Conservation (phyloP, 2,797 vertebrate genomes). For the Mus minutoides region DNA sequence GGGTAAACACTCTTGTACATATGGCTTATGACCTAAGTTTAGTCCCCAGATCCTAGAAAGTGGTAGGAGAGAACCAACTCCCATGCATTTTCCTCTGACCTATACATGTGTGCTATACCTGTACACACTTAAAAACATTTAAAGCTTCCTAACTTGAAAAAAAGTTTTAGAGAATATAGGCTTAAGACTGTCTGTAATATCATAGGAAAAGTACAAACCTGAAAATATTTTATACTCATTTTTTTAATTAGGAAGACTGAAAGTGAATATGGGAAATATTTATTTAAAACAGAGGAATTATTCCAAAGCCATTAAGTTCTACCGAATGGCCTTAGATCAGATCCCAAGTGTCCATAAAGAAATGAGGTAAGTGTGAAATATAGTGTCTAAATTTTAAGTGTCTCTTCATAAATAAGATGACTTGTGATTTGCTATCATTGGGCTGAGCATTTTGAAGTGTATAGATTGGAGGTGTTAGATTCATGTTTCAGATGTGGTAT, state of each 20-base stretch:
- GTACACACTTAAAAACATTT: neutral
- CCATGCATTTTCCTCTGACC: neutral
- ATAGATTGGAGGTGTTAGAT: neutral
- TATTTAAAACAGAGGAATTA: conserved; percentile 98
- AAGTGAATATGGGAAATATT: conserved; percentile 99
- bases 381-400: neutral
- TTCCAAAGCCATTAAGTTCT: conserved; percentile 97
- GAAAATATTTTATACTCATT: conserved; percentile 57
- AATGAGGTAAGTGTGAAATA: conserved; percentile 89
- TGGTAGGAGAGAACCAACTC: neutral
- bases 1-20: neutral
- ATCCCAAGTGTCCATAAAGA: conserved; percentile 95
- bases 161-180: conserved; percentile 43
- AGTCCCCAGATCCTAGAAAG: neutral
- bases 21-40: neutral
- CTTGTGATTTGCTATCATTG: neutral
- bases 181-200: conserved; percentile 56
- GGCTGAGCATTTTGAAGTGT: conserved; percentile 33
- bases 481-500: conserved; percentile 5
- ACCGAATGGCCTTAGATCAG: conserved; percentile 98
- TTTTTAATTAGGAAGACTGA: conserved; percentile 91
- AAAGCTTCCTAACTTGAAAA: conserved; percentile 45
- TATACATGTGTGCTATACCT: neutral
- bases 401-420: conserved; percentile 34
- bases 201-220: conserved; percentile 47